A percentile compares a stretch with the other conserved stretches of the same genome.
Conservation (phyloP, 2,797 vertebrate genomes). For the Gallinago stenura region DNA sequence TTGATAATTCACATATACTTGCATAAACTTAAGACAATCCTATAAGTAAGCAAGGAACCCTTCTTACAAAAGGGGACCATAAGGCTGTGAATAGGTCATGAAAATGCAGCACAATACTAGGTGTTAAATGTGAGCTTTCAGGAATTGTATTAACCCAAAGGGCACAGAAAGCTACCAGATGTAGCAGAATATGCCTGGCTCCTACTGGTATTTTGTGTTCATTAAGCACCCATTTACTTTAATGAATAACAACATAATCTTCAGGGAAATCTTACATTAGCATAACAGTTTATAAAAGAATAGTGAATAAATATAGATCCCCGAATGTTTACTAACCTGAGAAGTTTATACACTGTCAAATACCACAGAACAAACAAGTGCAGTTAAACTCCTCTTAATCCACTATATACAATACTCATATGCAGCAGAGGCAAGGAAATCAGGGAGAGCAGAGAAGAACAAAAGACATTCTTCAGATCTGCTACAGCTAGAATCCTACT, state of each 20-base stretch:
- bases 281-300: not conserved
- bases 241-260: not conserved
- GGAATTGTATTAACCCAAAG: not conserved
- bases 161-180: not conserved
- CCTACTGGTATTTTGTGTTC: not conserved
- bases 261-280: not conserved
- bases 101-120: not conserved
- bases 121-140: not conserved
- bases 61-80: rapidly evolving
- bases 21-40: not conserved
- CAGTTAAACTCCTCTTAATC: not conserved
- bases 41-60: not conserved
- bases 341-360: not conserved
- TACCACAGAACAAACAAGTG: not conserved
- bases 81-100: not conserved
- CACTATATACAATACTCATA: not conserved
- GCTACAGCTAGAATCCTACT: not conserved
- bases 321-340: not conserved
- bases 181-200: not conserved
- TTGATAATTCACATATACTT: not conserved
- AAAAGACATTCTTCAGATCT: not conserved
- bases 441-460: not conserved
- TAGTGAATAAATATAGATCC: not conserved
- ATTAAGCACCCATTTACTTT: not conserved
- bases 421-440: not conserved